A percentile compares a stretch with the other conserved stretches of the same genome.
Conservation (phyloP, 2,113 vertebrate genomes). For the Chloebia gouldiae region DNA sequence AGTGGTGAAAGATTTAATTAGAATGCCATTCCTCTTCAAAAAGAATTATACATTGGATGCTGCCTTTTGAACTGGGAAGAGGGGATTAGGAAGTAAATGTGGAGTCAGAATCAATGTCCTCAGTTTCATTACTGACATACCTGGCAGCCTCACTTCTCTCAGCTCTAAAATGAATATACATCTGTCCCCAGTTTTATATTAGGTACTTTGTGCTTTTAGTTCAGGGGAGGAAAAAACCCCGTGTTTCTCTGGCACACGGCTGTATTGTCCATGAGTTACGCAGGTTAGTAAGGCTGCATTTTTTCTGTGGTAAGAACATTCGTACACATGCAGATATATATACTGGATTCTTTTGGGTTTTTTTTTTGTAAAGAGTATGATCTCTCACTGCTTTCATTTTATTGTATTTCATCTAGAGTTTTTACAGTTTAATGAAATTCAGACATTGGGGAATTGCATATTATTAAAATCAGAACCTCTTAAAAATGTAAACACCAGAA, state of each 20-base stretch:
- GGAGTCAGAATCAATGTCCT: background rate
- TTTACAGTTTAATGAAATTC: background rate
- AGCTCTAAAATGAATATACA: background rate
- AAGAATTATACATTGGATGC: background rate
- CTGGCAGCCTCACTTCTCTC: background rate
- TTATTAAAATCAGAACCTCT: background rate
- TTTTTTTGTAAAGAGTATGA: background rate
- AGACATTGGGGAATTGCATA: background rate
- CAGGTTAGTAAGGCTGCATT: background rate
- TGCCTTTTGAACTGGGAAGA: background rate
- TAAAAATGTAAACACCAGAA: background rate
- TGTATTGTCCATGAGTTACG: background rate
- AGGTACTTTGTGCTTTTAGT: background rate
- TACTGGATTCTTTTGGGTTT: background rate
- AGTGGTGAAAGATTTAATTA: background rate
- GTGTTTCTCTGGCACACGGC: background rate
- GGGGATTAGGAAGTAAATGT: background rate
- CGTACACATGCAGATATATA: background rate
- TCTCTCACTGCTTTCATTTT: background rate
- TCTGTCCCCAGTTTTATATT: background rate
- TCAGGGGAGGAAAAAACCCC: background rate
- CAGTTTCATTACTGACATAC: background rate
- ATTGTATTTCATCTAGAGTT: background rate
- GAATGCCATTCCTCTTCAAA: background rate
- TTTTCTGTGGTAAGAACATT: background rate